Evolutionary conservation across 2,797 vertebrate species (phyloP).

Genomic region (Peromyscus aztecus): DNA sequence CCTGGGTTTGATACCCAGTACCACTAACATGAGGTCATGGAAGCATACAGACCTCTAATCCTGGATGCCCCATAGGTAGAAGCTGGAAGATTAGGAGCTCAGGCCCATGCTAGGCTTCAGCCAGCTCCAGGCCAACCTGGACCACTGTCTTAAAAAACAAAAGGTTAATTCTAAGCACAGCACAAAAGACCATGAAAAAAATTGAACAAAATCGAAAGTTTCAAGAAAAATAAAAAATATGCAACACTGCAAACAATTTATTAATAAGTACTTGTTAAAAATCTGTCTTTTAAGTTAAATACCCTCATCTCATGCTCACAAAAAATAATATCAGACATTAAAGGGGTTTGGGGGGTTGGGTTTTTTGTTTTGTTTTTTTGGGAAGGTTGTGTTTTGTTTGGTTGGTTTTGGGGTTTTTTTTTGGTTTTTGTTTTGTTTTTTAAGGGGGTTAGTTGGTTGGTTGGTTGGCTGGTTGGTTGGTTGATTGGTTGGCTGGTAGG

Average conservation of each 20-base stretch:
- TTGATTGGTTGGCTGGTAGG: too few species aligned
- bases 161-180: background rate
- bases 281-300: background rate
- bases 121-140: background rate
- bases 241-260: background rate
- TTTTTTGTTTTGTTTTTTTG: background rate
- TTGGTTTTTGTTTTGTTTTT: background rate
- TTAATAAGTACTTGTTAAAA: background rate
- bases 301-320: background rate
- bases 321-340: background rate
- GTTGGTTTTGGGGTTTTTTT: background rate
- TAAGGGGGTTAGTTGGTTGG: background rate
- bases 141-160: background rate
- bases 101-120: background rate
- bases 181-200: background rate
- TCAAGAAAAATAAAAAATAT: constrained; percentile 46
- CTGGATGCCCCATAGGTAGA: background rate
- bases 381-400: background rate
- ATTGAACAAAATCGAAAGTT: constrained; percentile 53
- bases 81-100: background rate
- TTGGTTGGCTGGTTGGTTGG: too few species aligned
- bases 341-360: background rate
- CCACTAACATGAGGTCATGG: background rate
- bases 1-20: background rate
- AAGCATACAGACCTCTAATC: background rate